Evolutionary conservation across 2,113 vertebrate species (phyloP), one percentile per base, ranked within the genome.

Genomic region (Sciurus niger): DNA sequence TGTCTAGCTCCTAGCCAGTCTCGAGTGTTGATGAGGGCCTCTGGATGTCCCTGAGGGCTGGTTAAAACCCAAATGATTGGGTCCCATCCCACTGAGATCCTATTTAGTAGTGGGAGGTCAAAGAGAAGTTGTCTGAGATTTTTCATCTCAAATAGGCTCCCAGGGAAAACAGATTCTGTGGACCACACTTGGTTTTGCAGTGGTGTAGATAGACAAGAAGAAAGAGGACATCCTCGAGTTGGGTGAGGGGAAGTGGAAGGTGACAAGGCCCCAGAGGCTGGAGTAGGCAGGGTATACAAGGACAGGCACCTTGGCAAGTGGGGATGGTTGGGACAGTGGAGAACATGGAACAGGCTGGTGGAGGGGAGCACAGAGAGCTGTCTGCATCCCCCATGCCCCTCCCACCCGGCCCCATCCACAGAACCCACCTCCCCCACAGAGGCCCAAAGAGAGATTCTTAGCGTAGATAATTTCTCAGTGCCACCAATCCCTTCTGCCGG

Each of bases 401-500:
- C 87, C 55, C 13, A 6, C 34, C 28, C 30, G 25, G 18, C 9
- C 32, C 32, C 11, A 12, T 53, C 18, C 0, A n/a, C 51, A 82
- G 72, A 60, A 43, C 34, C 63, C 68, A 10, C 58, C 84, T 82
- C 34, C 77, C 89, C 67, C 63, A 0, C 22, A 43, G 89, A 89
- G 78, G 14, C 86, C 79, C 13, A 0, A 0, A 12, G 86, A 85
- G 65, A 37, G 55, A 63, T 80, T 63, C 70, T 74, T 2, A 91
- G 84, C 55, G 74, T 74, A 70, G 74, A 63, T 82, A 74, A 93
- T 96, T 87, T 94, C 76, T 65, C 67, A 85, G 90, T 0, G 0
- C 70, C 86, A 58, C 84, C 18, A 79, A 97, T 83, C 95, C 94
- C 76, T 91, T 96, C 95, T 97, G 94, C 58, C 0, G 63, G 55